phyloP scores from a whole-genome alignment of 2,888 invertebrate species.

The Acronicta aceris region DNA sequence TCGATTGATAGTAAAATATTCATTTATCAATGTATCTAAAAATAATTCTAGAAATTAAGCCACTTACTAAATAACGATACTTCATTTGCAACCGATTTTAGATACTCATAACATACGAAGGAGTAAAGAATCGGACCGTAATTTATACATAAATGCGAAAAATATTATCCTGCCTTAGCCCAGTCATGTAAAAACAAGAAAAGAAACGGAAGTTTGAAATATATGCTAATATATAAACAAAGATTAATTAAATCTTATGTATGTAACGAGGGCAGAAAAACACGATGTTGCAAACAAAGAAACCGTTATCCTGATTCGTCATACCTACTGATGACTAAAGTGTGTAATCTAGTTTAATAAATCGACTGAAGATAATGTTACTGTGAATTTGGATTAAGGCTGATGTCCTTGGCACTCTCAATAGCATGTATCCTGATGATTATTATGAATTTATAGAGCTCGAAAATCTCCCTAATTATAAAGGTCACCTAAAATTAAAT shows the following conservation, averaged over 20 bases:
- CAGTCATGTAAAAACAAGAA: conserved; percentile 5
- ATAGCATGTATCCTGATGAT: no score
- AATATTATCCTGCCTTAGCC: not conserved
- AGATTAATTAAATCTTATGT: conserved; percentile 31
- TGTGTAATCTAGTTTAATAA: conserved; percentile 33
- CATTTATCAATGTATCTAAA: no score
- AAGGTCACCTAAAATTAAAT: no score
- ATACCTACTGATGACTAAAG: conserved; percentile 41
- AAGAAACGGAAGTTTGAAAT: conserved; percentile 4
- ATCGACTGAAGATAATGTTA: conserved; percentile 12
- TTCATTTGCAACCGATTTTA: no score
- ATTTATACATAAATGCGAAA: not conserved
- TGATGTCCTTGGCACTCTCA: no score
- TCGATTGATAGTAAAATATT: no score
- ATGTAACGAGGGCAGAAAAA: conserved; percentile 44
- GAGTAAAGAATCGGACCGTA: not conserved
- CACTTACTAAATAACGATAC: no score
- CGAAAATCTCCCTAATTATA: no score
- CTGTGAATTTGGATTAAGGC: conserved; percentile 1
- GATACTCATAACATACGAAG: not conserved
- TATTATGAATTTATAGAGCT: no score
- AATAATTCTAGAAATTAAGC: no score
- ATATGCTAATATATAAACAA: conserved; percentile 36
- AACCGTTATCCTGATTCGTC: conserved; percentile 53
- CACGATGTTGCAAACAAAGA: conserved; percentile 43